These are phyloP conservation scores for Macrocentrus cingulum DNA, from an alignment of 1,140 invertebrate genomes.

Conservation along the genomic window DNA sequence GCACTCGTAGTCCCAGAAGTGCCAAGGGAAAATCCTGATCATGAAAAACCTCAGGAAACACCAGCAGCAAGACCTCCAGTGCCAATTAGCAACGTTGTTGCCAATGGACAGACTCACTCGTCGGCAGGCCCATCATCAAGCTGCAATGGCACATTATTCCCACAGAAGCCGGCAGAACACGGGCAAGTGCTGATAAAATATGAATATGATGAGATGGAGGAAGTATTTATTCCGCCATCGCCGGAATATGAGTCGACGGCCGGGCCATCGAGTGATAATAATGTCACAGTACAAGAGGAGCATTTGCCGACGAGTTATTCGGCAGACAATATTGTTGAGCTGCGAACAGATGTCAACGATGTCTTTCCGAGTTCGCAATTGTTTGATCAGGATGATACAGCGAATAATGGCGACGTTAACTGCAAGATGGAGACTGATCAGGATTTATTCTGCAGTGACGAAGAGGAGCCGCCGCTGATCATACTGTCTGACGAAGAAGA, in stretches of 20 bases:
- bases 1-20: too few species aligned
- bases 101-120: too few species aligned
- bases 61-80: too few species aligned
- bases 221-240: background rate
- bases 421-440: background rate
- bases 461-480: slow-evolving; percentile 6
- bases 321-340: background rate
- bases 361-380: slow-evolving; percentile 10
- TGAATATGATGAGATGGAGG: background rate
- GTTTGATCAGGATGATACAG: background rate
- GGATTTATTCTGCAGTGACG: slow-evolving; percentile 14
- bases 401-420: background rate
- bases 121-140: too few species aligned
- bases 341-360: background rate
- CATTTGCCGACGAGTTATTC: background rate
- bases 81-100: too few species aligned
- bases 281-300: background rate
- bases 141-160: too few species aligned
- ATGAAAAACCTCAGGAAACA: too few species aligned
- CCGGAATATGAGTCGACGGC: background rate
- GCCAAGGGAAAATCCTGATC: too few species aligned
- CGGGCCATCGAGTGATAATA: background rate
- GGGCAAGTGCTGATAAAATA: slow-evolving; percentile 2
- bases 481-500: slow-evolving; percentile 19
- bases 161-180: too few species aligned